Evolutionary conservation across 2,888 invertebrate species (phyloP).

Genomic region (Leptopilina syphax): DNA sequence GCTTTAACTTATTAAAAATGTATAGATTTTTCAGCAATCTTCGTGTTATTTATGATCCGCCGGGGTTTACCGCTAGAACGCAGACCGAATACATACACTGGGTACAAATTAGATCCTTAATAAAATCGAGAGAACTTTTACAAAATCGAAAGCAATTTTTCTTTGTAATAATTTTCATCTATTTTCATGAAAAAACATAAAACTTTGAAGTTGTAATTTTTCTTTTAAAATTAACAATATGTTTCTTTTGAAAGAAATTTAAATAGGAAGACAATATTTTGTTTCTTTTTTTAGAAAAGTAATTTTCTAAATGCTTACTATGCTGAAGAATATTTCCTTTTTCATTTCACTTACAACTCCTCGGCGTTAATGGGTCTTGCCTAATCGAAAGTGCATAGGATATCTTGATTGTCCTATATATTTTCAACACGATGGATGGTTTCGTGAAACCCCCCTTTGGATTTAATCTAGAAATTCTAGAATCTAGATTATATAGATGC

Average conservation of each 20-base stretch:
- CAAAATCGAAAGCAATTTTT: constrained; percentile 1
- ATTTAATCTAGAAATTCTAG: neutral
- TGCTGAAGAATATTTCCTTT: neutral
- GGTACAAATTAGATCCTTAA: constrained; percentile 4
- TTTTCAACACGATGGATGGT: constrained; percentile 3
- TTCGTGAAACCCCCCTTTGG: neutral
- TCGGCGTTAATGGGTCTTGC: constrained; percentile 1
- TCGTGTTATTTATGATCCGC: constrained; percentile 30
- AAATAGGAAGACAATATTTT: too few species aligned
- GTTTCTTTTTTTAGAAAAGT: too few species aligned
- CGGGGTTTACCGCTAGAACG: constrained; percentile 10
- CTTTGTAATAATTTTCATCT: neutral
- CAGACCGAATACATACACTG: neutral
- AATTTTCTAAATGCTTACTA: too few species aligned
- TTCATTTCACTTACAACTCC: neutral
- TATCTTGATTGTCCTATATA: constrained; percentile 18
- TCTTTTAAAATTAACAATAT: too few species aligned
- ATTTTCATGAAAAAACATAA: too few species aligned
- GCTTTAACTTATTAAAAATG: constrained; percentile 39
- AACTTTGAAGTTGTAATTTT: too few species aligned
- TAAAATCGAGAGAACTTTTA: neutral
- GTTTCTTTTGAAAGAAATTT: too few species aligned
- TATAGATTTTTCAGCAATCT: constrained; percentile 42
- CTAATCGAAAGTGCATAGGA: constrained; percentile 1
- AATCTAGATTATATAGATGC: constrained; percentile 3